Evolutionary conservation across 2,797 vertebrate genomes (phyloP).

Genomic region (Myotis planiceps): DNA sequence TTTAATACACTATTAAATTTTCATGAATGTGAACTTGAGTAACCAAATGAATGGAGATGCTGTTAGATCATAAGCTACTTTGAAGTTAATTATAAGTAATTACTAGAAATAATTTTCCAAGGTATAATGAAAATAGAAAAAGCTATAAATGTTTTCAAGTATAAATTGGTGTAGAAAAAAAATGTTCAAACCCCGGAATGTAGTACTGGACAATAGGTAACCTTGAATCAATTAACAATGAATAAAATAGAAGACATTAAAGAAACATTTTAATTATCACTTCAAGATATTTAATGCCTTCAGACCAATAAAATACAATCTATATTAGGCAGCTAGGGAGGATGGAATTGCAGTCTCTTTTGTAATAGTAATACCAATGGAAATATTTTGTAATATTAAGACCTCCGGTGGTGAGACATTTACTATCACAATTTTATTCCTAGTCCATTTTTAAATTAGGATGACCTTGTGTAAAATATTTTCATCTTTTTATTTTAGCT

Average conservation of each 20-base stretch:
- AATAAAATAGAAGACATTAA: constrained; percentile 50
- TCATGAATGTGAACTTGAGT: constrained; percentile 46
- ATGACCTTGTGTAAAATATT: constrained; percentile 47
- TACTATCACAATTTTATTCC: constrained; percentile 25
- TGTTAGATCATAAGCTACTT: constrained; percentile 42
- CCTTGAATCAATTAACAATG: constrained; percentile 53
- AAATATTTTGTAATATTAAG: constrained; percentile 40
- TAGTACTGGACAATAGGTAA: constrained; percentile 15
- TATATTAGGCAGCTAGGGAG: constrained; percentile 41
- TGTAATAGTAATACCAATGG: constrained; percentile 67
- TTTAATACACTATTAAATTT: constrained; percentile 56
- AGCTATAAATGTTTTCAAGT: constrained; percentile 14
- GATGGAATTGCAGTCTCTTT: neutral
- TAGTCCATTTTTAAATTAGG: neutral
- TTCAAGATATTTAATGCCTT: constrained; percentile 70
- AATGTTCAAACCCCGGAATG: neutral
- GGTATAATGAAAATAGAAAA: constrained; percentile 23
- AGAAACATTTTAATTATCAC: constrained; percentile 73
- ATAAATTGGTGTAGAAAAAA: constrained; percentile 7
- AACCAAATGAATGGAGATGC: constrained; percentile 56
- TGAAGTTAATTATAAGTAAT: constrained; percentile 68
- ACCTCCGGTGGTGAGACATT: neutral
- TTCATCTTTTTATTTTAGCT: constrained; percentile 5
- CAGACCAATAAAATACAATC: constrained; percentile 66
- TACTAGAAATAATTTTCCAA: constrained; percentile 47